Evolutionary conservation across 30 jellyfish, hydroid and myxozoan species (phyloP), one percentile per base, ranked within the genome.

Genomic region (Aurelia aurita complex sp. Pacific): DNA sequence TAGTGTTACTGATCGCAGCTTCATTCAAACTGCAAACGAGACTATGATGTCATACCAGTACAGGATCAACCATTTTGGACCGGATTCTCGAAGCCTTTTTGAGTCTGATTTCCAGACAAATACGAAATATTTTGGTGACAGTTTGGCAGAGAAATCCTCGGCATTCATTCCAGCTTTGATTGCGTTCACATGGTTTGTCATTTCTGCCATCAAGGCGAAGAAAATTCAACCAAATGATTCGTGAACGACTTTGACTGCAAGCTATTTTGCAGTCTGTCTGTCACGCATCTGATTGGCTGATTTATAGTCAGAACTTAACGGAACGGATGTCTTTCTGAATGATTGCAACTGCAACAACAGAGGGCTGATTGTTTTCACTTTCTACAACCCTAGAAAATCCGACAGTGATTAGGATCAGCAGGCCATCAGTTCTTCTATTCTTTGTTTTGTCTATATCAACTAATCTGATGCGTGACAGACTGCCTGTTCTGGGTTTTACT

Each of bases 111-210:
- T 76, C 33, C 33, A 33, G 19, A 57, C 67, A 8, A 52, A 76
- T 18, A 38, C 86, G 33, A 16, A 38, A 16, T 76, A 76, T 32
- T 76, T 38, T 76, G 86, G 86, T 4, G 86, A 76, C 33, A 76
- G 79, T 32, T 53, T 76, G 51, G 79, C 86, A 18, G 59, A 38
- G 86, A 76, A 60, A 76, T 76, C 86, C 10, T 78, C 86, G 0
- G 86, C 86, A 16, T 76, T 76, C 32, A 18, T 76, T 16, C 86
- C 86, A 17, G 74, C 79, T 3, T 51, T 76, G 16, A 35, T 52
- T 2, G 53, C 86, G 10, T 60, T 76, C 35, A 34, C 40, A 54
- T 76, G 64, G 71, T 76, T 76, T 42, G 18, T 76, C 52, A 35
- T 76, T n/a, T 17, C 36, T 52, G 86, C 71, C 19, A 50, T 76